Evolutionary conservation across 2,888 invertebrate species (phyloP), one percentile per base, ranked within the genome.

Genomic region (Brachypalpus laphriformis): DNA sequence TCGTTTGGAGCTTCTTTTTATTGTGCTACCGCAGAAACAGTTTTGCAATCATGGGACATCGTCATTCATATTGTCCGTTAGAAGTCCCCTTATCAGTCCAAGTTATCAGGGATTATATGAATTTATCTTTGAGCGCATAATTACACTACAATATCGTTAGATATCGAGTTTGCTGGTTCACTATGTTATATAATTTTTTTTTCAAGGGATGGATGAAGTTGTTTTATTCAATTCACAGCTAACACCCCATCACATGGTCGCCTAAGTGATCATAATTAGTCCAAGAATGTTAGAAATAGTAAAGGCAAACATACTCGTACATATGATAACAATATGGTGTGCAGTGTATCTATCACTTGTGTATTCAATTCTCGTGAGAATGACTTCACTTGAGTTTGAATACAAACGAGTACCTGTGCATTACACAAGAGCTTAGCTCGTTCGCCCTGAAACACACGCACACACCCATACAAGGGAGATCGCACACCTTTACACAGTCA

Each of bases 391-490:
- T 61, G 28, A 66, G 65, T 47, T 54, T 34, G 3, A 61, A 61
- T 74, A 18, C 59, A 37, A 37, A n/a, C 51, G 34, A 34, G 22
- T 70, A 75, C 61, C 70, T 74, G 57, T 54, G 20, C 45, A 54
- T 56, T 74, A 59, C 65, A 68, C 66, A 54, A 63, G 49, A 40
- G 54, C 54, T 59, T 54, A 77, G 47, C 72, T 65, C 22, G 72
- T 56, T 78, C 7, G 72, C 78, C 82, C 74, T 78, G 72, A 83
- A 66, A 72, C 47, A 61, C 59, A 61, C 42, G 57, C 45, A 68
- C n/a, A 20, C 8, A 5, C 56, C 45, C 47, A 16, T 7, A 5
- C 1, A 34, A 22, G 40, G 11, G n/a, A 31, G 42, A 71, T 59
- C 65, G 34, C 65, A 76, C 66, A 76, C 82, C 66, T 76, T 76